A percentile compares a stretch with the other conserved stretches of the same genome.
Evolutionary conservation across 2,113 vertebrate genomes (phyloP).

Genomic region (Periophthalmus modestus): DNA sequence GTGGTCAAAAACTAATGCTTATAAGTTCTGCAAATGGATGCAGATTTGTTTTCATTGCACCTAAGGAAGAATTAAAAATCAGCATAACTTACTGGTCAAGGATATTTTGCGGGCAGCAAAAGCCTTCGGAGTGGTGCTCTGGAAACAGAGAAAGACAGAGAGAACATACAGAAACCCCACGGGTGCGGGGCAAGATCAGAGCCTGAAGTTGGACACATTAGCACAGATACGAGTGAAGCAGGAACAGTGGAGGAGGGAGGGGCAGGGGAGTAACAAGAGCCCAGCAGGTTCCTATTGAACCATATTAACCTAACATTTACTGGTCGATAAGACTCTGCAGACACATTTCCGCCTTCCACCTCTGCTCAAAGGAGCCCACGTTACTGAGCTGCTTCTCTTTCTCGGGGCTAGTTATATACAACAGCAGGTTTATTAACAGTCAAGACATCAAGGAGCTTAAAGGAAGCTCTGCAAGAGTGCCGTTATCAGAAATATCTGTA

Average conservation of each 20-base stretch:
- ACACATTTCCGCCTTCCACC: constrained; percentile 54
- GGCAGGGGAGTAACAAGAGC: constrained; percentile 43
- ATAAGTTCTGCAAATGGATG: background rate
- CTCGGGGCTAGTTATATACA: background rate
- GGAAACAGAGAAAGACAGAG: constrained; percentile 66
- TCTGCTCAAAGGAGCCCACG: constrained; percentile 54
- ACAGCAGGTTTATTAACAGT: constrained; percentile 19
- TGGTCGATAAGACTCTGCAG: constrained; percentile 44
- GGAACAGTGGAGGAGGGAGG: constrained; percentile 57
- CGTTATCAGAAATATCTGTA: background rate
- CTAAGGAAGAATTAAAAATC: background rate
- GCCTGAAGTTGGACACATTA: constrained; percentile 53
- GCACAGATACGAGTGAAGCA: constrained; percentile 66
- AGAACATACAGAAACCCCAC: constrained; percentile 79
- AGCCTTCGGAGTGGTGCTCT: constrained; percentile 78
- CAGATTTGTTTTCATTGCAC: background rate
- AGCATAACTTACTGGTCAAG: constrained; percentile 72
- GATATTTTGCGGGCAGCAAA: constrained; percentile 81
- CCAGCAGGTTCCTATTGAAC: constrained; percentile 54
- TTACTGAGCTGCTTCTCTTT: background rate
- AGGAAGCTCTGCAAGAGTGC: background rate
- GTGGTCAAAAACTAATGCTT: background rate
- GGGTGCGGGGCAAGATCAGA: constrained; percentile 75
- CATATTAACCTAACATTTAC: constrained; percentile 41
- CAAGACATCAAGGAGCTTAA: background rate